phyloP scores from a whole-genome alignment of 2,113 vertebrate genomes.

The Xyliphius kryptos region DNA sequence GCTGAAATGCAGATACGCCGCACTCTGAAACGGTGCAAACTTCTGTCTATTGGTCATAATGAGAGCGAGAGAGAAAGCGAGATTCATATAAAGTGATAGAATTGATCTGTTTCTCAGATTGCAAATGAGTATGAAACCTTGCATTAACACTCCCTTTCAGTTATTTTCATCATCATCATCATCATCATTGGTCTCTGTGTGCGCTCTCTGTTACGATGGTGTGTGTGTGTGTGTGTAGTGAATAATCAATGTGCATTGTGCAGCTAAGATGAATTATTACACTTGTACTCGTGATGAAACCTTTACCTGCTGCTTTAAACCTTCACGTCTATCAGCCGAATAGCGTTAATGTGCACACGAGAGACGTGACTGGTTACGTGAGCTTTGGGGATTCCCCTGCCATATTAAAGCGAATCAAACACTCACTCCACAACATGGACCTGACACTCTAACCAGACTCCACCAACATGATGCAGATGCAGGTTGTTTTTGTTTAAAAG shows the following conservation, averaged over 20 bases:
- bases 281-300: too few species aligned
- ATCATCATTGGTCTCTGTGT: too few species aligned
- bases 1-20: conserved; percentile 30
- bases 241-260: too few species aligned
- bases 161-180: too few species aligned
- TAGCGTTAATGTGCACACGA: not conserved
- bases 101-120: conserved; percentile 13
- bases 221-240: too few species aligned
- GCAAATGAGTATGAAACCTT: too few species aligned
- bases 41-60: conserved; percentile 41
- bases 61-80: too few species aligned
- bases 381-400: not conserved
- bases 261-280: too few species aligned
- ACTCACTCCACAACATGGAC: not conserved
- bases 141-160: too few species aligned
- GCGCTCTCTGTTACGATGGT: too few species aligned
- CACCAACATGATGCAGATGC: conserved; percentile 6
- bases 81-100: not conserved
- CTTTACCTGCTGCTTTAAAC: too few species aligned
- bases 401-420: not conserved
- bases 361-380: not conserved
- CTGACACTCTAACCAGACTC: conserved; percentile 9
- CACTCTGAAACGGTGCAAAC: conserved; percentile 25
- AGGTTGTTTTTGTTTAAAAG: conserved; percentile 26
- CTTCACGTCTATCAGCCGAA: too few species aligned